Base-by-base conservation (phyloP, 2,113 vertebrate genomes). In the Chelonoidis abingdonii region DNA sequence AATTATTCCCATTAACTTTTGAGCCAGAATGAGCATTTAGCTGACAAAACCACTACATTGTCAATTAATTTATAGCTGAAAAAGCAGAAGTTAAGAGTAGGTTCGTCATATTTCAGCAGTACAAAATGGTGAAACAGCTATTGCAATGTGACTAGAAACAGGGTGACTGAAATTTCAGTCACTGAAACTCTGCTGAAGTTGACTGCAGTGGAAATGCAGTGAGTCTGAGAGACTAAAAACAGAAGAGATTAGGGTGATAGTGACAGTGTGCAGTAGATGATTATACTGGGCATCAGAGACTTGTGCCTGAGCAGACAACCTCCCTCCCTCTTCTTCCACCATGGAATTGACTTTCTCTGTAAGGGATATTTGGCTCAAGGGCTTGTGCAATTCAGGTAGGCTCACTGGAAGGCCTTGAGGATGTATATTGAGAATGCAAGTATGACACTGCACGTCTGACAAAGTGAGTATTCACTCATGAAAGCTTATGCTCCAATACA, bases 381-480 rank as follows among this genome's bases (percentile, higher is more conserved):
- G 50, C 84, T 81, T 94, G 31, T 24, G 6, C 47, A 82, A 2
- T 89, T 93, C 90, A 84, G 87, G 24, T 21, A 57, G n/a, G 5
- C 0, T 78, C 2, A n/a, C 56, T 62, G 16, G 24, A 72, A 82
- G 83, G 89, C 5, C 41, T 82, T 92, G 87, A 35, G 10, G 72
- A 19, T 25, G 21, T 44, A 22, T 76, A 41, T 7, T 44, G 72
- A 41, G 38, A 76, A 44, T 0, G 0, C 19, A 35, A 11, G 3
- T 19, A 17, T 52, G 52, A 52, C 52, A 52, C 52, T 17, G 52
- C 17, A 47, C 2, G 47, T 47, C 47, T 47, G 47, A 47, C 47
- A 9, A 10, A 47, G 47, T 47, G 47, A 9, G 9, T 47, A 47
- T 47, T 47, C 47, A 47, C 47, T 47, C 47, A 47, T 47, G 47